Evolutionary conservation across 2,888 invertebrate species (phyloP).

Genomic region (Plagodis dolabraria): DNA sequence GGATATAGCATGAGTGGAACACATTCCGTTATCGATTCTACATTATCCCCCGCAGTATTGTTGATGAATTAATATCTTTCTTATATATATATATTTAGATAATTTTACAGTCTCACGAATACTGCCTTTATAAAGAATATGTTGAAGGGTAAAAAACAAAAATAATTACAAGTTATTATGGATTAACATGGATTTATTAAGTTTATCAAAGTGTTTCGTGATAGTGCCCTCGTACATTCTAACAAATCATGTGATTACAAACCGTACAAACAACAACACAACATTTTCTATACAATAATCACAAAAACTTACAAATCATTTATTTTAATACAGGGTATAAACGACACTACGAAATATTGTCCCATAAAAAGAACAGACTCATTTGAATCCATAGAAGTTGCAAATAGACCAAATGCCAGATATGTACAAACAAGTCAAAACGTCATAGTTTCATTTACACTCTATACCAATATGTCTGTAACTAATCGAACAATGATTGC

Average conservation of each 20-base stretch:
- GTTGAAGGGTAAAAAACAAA: conserved; percentile 23
- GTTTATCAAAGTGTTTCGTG: conserved; percentile 79
- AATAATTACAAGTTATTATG: conserved; percentile 47
- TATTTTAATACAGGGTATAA: conserved; percentile 3
- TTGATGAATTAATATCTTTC: no score
- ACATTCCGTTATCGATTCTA: no score
- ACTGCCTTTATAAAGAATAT: background rate
- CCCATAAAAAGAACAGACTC: background rate
- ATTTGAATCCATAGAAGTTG: background rate
- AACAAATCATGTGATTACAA: conserved; percentile 73
- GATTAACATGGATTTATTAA: conserved; percentile 83
- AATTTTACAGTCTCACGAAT: background rate
- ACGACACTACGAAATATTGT: conserved; percentile 1
- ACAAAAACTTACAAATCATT: conserved; percentile 21
- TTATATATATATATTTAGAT: no score
- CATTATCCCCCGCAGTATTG: no score
- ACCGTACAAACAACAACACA: conserved; percentile 65
- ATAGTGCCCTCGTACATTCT: conserved; percentile 74
- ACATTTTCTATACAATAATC: conserved; percentile 50
- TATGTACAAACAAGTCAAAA: background rate
- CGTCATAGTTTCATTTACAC: background rate
- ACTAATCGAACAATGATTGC: conserved; percentile 28
- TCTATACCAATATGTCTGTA: background rate
- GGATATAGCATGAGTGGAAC: no score
- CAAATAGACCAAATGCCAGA: background rate